phyloP scores from a whole-genome alignment of 1,140 invertebrate genomes.

The Meloidogyne hapla region DNA sequence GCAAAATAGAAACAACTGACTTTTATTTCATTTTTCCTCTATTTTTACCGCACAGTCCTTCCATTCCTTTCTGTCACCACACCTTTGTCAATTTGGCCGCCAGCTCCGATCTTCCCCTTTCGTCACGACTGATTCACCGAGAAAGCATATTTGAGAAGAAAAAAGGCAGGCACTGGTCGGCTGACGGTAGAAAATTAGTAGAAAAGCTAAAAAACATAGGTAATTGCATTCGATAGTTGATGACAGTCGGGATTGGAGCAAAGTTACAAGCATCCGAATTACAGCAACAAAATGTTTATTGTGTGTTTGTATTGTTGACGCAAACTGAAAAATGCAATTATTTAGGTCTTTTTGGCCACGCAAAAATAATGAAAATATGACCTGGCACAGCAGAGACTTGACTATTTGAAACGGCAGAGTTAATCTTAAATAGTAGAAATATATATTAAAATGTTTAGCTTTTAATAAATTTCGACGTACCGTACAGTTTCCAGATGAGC shows the following conservation, averaged over 20 bases:
- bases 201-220: neutral
- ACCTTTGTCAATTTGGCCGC: neutral
- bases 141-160: neutral
- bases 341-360: too few species aligned
- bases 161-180: neutral
- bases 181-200: neutral
- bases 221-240: neutral
- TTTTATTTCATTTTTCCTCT: neutral
- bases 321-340: neutral
- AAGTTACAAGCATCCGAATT: conserved; percentile 21
- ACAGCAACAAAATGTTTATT: conserved; percentile 23
- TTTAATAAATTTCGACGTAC: too few species aligned
- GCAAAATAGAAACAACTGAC: too few species aligned
- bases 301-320: conserved; percentile 13
- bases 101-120: neutral
- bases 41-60: neutral
- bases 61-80: neutral
- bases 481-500: conserved; percentile 17
- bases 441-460: too few species aligned
- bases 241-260: neutral
- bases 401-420: neutral
- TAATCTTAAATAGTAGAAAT: neutral
- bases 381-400: neutral
- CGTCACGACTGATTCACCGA: neutral
- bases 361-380: neutral